Base-by-base conservation (phyloP, 2,113 vertebrate genomes). In the Cephalopholis sonnerati region DNA sequence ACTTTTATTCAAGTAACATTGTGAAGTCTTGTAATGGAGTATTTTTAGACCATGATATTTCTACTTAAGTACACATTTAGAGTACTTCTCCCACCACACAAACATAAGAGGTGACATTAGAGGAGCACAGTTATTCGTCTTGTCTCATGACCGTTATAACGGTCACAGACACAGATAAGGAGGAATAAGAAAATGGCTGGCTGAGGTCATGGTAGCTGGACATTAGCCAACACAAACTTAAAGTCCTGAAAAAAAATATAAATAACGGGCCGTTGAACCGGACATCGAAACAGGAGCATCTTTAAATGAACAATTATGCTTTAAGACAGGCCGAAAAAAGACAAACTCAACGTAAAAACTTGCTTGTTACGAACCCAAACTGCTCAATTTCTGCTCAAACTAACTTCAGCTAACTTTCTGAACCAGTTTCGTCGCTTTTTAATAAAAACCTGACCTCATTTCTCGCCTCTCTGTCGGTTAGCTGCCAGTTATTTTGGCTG, bases 191-290 rank as follows among this genome's bases (percentile, higher is more conserved):
- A n/a, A 27, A 7, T 2, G 67, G 27, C 57, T 54, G 79, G 67
- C 59, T 61, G 66, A 77, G 36, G 67, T 73, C 62, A 20, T 29
- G 58, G 44, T 32, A 58, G 41, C 7, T 44, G 67, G 17, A 62
- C 20, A 46, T 29, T 6, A 50, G 46, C 16, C 7, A 46, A 55
- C 8, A 0, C 20, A 17, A 25, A 8, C 15, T 25, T 17, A 6
- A 27, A 51, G 11, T 41, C 5, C 6, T 55, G 2, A 70, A 20
- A 22, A 64, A 24, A 11, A 24, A 25, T 1, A 15, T 2, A 59
- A 8, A 36, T 7, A 36, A 36, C 32, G 6, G 32, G 5, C 36
- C 16, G n/a, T 12, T 63, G 1, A 24, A 39, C 22, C 10, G 6
- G 29, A 36, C 48, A 66, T 4, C 1, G 1, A 58, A 55, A 32